A percentile compares a stretch with the other conserved stretches of the same genome.
Evolutionary conservation across 2,797 vertebrate species (phyloP).

Genomic region (Eidolon dupreanum): DNA sequence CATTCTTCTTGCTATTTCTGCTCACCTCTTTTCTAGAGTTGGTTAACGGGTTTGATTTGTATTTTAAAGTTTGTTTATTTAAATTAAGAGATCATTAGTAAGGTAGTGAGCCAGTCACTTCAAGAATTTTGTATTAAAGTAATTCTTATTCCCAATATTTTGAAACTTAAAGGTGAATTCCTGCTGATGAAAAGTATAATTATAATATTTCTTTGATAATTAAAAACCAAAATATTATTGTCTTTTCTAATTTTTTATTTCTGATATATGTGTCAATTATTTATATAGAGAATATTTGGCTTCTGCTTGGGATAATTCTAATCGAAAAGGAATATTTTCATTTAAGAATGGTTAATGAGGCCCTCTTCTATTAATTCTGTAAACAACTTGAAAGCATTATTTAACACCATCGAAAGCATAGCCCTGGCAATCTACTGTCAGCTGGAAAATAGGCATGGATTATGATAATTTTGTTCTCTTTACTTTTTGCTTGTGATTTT

Average conservation of each 20-base stretch:
- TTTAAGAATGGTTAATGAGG: background rate
- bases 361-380: background rate
- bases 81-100: background rate
- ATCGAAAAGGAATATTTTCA: background rate
- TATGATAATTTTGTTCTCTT: background rate
- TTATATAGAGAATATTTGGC: background rate
- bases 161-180: background rate
- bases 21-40: background rate
- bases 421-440: background rate
- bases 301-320: background rate
- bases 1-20: background rate
- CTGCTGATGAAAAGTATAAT: background rate
- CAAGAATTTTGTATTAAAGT: background rate
- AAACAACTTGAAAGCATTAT: background rate
- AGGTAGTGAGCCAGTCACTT: background rate
- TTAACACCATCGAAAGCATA: background rate
- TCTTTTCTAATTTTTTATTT: background rate
- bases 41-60: background rate
- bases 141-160: background rate
- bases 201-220: background rate
- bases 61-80: background rate
- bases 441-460: background rate
- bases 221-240: background rate
- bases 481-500: slow-evolving; percentile 8
- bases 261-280: background rate